phyloP scores from a whole-genome alignment of 1,140 invertebrate genomes.

The Zaprionus gabonicus region DNA sequence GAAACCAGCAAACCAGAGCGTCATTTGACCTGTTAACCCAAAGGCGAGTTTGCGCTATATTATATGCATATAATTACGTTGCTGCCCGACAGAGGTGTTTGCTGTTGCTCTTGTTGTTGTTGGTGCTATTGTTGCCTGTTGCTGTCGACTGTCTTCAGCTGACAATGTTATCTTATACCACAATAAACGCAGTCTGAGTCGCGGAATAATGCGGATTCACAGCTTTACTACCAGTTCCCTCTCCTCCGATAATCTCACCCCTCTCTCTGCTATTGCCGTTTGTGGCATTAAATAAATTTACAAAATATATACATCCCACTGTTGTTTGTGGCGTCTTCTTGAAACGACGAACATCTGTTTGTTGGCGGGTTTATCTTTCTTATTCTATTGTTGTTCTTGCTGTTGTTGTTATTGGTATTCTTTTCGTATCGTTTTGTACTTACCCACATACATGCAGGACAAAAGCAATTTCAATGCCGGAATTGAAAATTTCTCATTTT shows the following conservation, averaged over 20 bases:
- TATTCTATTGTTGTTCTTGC: constrained; percentile 19
- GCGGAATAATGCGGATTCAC: too few species aligned
- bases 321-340: constrained; percentile 22
- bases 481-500: constrained; percentile 88
- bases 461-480: constrained; percentile 90
- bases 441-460: constrained; percentile 92
- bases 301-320: constrained; percentile 51
- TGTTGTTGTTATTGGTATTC: constrained; percentile 8
- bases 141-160: background rate
- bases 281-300: constrained; percentile 63
- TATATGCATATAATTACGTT: constrained; percentile 1
- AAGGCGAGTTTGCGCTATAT: background rate
- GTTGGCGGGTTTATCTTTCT: background rate
- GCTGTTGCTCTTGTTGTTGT: too few species aligned
- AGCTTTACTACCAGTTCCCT: background rate
- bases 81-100: background rate
- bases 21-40: background rate
- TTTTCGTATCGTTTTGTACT: constrained; percentile 48
- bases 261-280: background rate
- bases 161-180: background rate
- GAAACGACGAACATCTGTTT: constrained; percentile 27
- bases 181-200: background rate
- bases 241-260: background rate
- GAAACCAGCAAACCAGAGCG: background rate
- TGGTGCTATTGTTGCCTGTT: background rate